Conservation (phyloP, 2,888 invertebrate species). For the Eristalis arbustorum region DNA sequence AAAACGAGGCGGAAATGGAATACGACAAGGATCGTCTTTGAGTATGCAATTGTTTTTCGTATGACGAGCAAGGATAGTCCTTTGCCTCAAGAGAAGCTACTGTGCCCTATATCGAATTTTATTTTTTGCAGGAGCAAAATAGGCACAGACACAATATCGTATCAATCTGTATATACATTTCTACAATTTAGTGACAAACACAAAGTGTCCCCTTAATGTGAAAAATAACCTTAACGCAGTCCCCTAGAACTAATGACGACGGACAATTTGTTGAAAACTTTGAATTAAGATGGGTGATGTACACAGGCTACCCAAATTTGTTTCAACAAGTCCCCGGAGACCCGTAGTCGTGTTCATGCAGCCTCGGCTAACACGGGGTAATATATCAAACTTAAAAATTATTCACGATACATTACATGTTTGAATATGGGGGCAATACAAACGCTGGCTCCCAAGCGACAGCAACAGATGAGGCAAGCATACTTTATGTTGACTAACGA, state of each 20-base stretch:
- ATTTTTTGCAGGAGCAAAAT: no score
- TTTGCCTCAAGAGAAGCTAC: no score
- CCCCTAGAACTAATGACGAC: conserved; percentile 48
- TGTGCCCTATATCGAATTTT: no score
- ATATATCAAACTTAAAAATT: conserved; percentile 59
- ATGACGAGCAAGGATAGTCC: no score
- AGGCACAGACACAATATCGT: no score
- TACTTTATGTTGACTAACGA: neutral
- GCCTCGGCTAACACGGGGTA: neutral
- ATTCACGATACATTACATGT: conserved; percentile 60
- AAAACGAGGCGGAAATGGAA: no score
- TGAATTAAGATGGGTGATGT: conserved; percentile 55
- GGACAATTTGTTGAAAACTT: conserved; percentile 30
- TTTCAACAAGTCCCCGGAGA: conserved; percentile 66
- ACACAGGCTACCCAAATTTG: conserved; percentile 67
- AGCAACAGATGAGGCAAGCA: neutral
- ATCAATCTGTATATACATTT: no score
- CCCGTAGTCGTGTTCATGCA: conserved; percentile 48
- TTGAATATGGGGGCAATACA: conserved; percentile 49
- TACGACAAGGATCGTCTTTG: no score
- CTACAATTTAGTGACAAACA: no score
- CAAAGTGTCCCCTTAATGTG: no score
- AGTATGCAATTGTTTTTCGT: no score
- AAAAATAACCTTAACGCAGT: neutral
- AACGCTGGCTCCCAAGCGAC: neutral